Evolutionary conservation across 2,888 invertebrate species (phyloP).

Genomic region (Aleiodes alternator): DNA sequence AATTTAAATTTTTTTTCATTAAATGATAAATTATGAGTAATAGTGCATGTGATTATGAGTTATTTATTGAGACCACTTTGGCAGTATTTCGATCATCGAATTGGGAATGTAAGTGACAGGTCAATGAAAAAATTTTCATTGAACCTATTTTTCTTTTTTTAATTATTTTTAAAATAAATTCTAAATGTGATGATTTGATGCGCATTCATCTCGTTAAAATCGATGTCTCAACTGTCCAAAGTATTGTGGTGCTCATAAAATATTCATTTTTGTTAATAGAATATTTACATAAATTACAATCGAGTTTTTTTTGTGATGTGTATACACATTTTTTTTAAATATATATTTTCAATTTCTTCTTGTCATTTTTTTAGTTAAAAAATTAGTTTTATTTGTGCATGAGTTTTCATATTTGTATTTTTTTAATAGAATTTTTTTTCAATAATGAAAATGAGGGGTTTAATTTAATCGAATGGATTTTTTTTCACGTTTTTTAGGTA

Average conservation of each 20-base stretch:
- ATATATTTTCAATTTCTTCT: conserved; percentile 11
- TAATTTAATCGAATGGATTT: neutral
- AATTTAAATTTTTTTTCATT: conserved; percentile 17
- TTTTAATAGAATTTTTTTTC: neutral
- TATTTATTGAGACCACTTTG: conserved; percentile 12
- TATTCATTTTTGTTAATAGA: conserved; percentile 32
- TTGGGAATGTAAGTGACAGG: conserved; percentile 24
- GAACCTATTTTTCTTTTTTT: neutral
- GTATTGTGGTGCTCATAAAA: conserved; percentile 6
- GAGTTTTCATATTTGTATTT: conserved; percentile 20
- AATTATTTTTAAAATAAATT: neutral
- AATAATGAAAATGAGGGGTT: conserved; percentile 11
- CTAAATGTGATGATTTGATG: conserved; percentile 2
- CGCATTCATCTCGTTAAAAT: conserved; percentile 11
- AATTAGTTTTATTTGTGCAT: conserved; percentile 33
- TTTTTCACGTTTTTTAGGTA: too few species aligned
- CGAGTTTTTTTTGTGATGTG: conserved; percentile 37
- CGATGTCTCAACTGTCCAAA: conserved; percentile 1
- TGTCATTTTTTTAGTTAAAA: conserved; percentile 3
- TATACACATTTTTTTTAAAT: conserved; percentile 34
- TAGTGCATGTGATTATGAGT: conserved; percentile 5
- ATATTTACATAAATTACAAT: conserved; percentile 47
- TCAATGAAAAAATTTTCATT: neutral
- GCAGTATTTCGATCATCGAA: conserved; percentile 14
- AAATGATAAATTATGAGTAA: conserved; percentile 15